A percentile compares a stretch with the other conserved stretches of the same genome.
Evolutionary conservation across 2,888 invertebrate species (phyloP).

Genomic region (Cerastoderma edule): DNA sequence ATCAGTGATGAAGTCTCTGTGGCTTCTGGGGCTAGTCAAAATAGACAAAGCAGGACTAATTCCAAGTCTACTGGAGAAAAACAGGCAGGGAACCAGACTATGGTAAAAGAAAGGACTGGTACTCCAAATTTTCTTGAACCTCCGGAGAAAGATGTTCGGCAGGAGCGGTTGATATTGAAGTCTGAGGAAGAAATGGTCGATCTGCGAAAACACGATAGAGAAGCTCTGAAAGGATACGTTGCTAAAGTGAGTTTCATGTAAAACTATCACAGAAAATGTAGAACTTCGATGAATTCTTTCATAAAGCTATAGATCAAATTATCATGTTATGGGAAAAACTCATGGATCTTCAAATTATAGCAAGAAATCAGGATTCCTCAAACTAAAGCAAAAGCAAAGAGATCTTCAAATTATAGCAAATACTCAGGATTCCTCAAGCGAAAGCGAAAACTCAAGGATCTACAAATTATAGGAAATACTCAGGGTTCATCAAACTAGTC

Average conservation of each 20-base stretch:
- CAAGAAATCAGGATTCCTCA: no score
- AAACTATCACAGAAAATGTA: no score
- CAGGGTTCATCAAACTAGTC: no score
- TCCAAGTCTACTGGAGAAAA: not conserved
- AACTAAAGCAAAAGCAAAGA: no score
- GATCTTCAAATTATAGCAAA: no score
- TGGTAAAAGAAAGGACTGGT: slow-evolving; percentile 52
- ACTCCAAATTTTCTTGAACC: slow-evolving; percentile 70
- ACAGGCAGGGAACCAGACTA: slow-evolving; percentile 63
- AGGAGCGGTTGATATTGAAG: slow-evolving; percentile 68
- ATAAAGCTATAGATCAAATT: no score
- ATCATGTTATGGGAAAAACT: no score
- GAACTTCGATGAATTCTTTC: no score
- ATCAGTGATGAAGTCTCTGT: slow-evolving; percentile 19
- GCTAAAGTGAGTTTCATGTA: slow-evolving; percentile 53
- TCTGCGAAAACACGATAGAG: slow-evolving; percentile 76
- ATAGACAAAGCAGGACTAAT: not conserved
- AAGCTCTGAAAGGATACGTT: slow-evolving; percentile 67
- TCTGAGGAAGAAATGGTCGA: slow-evolving; percentile 81
- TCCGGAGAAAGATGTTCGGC: slow-evolving; percentile 72
- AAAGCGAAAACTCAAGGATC: no score
- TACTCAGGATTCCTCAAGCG: no score
- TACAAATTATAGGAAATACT: no score
- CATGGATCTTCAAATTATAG: no score
- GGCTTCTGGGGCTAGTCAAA: not conserved